Percentiles rank a stretch among this genome's conserved stretches.
Evolutionary conservation across 1,140 invertebrate genomes (phyloP).

Genomic region (Laupala kohalensis): DNA sequence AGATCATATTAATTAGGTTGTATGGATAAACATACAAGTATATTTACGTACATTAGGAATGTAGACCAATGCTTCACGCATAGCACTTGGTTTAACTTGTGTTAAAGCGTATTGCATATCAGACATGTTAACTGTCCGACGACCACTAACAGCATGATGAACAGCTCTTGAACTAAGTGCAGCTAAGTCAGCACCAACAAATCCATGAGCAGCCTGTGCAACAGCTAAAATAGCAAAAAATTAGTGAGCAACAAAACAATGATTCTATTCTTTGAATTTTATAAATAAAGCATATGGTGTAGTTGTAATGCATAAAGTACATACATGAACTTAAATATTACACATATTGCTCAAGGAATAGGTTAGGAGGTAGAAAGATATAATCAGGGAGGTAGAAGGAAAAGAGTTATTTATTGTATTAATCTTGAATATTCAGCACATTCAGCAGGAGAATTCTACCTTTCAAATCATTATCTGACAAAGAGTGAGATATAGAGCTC

Average conservation of each 20-base stretch:
- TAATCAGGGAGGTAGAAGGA: background rate
- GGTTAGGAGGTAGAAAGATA: too few relatives aligned
- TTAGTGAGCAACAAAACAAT: constrained; percentile 38
- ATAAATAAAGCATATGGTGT: too few relatives aligned
- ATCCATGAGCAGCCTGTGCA: constrained; percentile 65
- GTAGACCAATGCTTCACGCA: constrained; percentile 63
- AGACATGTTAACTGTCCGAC: constrained; percentile 11
- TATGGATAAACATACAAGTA: too few relatives aligned
- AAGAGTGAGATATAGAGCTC: constrained; percentile 32
- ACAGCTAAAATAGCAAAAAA: constrained; percentile 36
- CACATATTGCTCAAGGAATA: too few relatives aligned
- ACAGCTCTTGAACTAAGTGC: constrained; percentile 58
- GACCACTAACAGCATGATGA: constrained; percentile 35
- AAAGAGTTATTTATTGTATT: background rate
- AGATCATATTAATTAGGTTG: too few relatives aligned
- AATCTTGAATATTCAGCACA: background rate
- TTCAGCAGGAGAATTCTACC: background rate
- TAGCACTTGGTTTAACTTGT: constrained; percentile 69
- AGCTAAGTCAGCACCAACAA: constrained; percentile 74
- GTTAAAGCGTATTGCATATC: constrained; percentile 42
- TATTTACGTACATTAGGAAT: constrained; percentile 50
- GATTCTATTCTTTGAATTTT: too few relatives aligned
- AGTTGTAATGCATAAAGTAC: too few relatives aligned
- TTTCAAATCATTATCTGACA: background rate
- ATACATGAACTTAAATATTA: too few relatives aligned